Percentiles rank a stretch among this genome's conserved stretches.
phyloP scores from a whole-genome alignment of 2,797 vertebrate genomes.

The Sciaenops ocellatus region DNA sequence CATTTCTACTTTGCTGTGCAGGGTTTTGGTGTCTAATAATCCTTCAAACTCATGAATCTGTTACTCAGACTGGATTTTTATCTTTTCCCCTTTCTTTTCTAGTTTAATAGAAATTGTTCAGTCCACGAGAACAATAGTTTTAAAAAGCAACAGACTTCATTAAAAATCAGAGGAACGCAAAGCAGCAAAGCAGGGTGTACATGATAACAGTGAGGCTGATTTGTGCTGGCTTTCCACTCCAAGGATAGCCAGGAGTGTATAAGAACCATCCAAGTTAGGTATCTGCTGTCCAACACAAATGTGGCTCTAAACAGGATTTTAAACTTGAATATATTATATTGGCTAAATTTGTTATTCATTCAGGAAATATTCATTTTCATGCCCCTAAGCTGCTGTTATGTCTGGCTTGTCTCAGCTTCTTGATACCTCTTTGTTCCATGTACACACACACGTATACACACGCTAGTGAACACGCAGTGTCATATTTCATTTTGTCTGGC shows the following conservation, averaged over 20 bases:
- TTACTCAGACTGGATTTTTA: not conserved
- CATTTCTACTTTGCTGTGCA: not conserved
- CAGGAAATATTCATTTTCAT: not conserved
- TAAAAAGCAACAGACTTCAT: not conserved
- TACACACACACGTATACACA: not conserved
- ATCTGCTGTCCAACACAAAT: not conserved
- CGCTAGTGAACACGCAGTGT: not conserved
- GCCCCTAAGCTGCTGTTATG: not conserved
- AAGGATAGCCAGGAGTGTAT: not conserved
- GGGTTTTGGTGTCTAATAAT: not conserved
- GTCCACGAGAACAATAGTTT: not conserved
- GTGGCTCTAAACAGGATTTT: not conserved
- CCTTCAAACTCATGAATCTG: not conserved
- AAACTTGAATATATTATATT: not conserved
- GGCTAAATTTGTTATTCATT: not conserved
- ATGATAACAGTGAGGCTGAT: not conserved
- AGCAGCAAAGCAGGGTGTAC: not conserved
- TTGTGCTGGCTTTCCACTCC: not conserved
- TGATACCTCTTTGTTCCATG: conserved; percentile 13
- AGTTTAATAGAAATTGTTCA: not conserved
- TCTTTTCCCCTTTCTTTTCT: not conserved
- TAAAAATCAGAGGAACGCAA: not conserved
- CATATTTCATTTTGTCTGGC: not conserved
- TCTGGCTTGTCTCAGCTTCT: not conserved
- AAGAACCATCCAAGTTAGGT: not conserved